Evolutionary conservation across 2,113 vertebrate genomes (phyloP).

Genomic region (Aviceda subcristata): DNA sequence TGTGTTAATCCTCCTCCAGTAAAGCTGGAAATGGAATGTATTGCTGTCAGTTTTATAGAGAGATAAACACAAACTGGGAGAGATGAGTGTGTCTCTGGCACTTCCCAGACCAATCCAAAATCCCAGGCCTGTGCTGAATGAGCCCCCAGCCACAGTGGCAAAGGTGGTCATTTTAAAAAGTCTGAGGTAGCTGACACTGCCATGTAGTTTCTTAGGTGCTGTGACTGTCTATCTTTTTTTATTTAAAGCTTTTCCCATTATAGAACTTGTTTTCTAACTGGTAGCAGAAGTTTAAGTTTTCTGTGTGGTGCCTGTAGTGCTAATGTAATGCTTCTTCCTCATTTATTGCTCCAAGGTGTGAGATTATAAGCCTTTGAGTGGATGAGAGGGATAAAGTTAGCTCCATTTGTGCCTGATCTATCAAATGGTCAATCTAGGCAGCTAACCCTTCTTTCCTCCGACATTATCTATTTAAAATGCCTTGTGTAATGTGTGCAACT

Average conservation of each 20-base stretch:
- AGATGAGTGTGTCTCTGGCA: background rate
- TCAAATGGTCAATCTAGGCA: background rate
- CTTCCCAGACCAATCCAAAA: background rate
- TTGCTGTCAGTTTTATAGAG: background rate
- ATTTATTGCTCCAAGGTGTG: slow-evolving; percentile 35
- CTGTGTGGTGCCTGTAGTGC: background rate
- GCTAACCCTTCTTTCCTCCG: background rate
- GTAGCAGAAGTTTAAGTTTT: background rate
- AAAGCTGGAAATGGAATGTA: background rate
- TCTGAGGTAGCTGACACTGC: background rate
- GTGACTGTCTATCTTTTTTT: background rate
- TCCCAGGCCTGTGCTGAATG: background rate
- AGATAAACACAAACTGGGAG: background rate
- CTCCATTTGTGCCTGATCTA: slow-evolving; percentile 41
- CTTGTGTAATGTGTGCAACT: background rate
- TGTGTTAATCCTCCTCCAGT: background rate
- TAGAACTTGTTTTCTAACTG: background rate
- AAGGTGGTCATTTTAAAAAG: background rate
- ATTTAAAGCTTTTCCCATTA: background rate
- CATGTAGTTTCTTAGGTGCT: background rate
- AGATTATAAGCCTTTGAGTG: slow-evolving; percentile 46
- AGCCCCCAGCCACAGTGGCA: background rate
- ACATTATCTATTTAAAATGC: background rate
- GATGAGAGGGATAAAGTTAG: slow-evolving; percentile 51
- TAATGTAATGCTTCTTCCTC: slow-evolving; percentile 12